Evolutionary conservation across 64 coral and sea anemone species (phyloP).

Genomic region (Montipora foliosa): DNA sequence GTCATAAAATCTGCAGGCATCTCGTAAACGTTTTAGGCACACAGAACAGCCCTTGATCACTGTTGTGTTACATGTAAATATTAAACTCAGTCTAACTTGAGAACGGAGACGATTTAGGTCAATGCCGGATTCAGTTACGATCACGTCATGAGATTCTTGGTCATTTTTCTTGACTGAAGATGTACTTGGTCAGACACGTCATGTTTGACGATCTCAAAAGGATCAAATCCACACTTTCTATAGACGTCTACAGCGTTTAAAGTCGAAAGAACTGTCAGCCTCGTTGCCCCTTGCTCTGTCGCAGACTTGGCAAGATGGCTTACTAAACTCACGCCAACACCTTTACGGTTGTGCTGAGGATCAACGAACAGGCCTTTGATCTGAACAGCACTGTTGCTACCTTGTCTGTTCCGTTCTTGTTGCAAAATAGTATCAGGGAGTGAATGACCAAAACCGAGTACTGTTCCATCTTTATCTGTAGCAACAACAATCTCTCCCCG

Average conservation of each 20-base stretch:
- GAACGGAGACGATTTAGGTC: too few relatives aligned
- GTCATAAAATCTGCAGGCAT: too few relatives aligned
- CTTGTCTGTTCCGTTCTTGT: not conserved
- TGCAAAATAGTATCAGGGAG: not conserved
- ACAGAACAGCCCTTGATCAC: too few relatives aligned
- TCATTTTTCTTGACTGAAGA: not conserved
- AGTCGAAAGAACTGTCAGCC: constrained; percentile 34
- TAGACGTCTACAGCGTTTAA: constrained; percentile 65
- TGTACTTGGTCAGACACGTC: constrained; percentile 26
- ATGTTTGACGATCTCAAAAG: constrained; percentile 6
- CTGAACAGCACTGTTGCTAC: not conserved
- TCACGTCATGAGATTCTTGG: not conserved
- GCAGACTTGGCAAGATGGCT: constrained; percentile 31
- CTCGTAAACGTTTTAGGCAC: too few relatives aligned
- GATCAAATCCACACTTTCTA: constrained; percentile 63
- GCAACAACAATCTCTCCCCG: not conserved
- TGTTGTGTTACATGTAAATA: too few relatives aligned
- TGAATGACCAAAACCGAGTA: not conserved
- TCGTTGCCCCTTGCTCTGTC: constrained; percentile 19
- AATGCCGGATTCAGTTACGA: not conserved
- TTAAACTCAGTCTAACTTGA: too few relatives aligned
- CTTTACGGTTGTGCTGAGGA: constrained; percentile 5
- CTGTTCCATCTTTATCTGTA: not conserved
- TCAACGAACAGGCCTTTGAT: constrained; percentile 52
- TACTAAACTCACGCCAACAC: constrained; percentile 33